Evolutionary conservation across 2,797 vertebrate genomes (phyloP).

Genomic region (Intellagama lesueurii): DNA sequence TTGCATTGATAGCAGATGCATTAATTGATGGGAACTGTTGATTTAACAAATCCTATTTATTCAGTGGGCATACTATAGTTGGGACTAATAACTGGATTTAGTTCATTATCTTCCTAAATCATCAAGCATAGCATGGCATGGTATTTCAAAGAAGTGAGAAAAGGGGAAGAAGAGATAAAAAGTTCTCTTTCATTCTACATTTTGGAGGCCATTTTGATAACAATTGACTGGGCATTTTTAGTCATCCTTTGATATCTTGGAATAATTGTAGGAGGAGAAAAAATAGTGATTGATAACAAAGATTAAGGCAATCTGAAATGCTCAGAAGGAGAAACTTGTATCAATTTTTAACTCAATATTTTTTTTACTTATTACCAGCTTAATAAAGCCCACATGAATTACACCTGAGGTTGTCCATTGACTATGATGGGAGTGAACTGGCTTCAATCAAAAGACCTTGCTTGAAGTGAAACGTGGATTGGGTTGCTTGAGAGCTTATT

Average conservation of each 20-base stretch:
- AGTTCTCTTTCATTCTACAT: slow-evolving; percentile 36
- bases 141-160: too few species aligned
- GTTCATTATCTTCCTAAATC: background rate
- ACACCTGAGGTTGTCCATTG: background rate
- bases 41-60: too few species aligned
- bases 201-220: slow-evolving; percentile 38
- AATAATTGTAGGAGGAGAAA: slow-evolving; percentile 32
- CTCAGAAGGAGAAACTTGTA: slow-evolving; percentile 39
- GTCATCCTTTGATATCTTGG: slow-evolving; percentile 25
- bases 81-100: too few species aligned
- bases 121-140: background rate
- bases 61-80: too few species aligned
- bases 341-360: background rate
- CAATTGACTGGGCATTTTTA: slow-evolving; percentile 37
- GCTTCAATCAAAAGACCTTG: background rate
- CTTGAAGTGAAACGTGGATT: slow-evolving; percentile 5
- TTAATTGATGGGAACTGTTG: too few species aligned
- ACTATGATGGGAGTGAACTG: slow-evolving; percentile 7
- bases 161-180: slow-evolving; percentile 1
- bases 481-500: slow-evolving; percentile 35
- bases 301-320: slow-evolving; percentile 33
- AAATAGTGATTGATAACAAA: slow-evolving; percentile 54
- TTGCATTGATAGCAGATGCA: too few species aligned
- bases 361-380: slow-evolving; percentile 16
- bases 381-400: slow-evolving; percentile 35